Conservation (phyloP, 2,113 vertebrate species). For the Geococcyx californianus region DNA sequence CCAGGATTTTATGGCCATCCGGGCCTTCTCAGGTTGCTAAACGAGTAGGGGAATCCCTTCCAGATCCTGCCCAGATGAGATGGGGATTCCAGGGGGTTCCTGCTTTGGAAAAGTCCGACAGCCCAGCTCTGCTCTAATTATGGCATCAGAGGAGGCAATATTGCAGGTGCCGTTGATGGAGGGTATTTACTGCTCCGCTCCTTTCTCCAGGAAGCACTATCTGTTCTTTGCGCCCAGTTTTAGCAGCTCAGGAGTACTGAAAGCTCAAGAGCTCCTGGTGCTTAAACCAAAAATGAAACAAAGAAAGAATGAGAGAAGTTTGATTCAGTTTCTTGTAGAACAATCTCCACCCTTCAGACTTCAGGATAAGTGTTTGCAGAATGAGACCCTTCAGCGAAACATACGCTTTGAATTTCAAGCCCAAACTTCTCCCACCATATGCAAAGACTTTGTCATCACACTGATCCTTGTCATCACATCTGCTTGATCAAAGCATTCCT, state of each 20-base stretch:
- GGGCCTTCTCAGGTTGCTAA: slow-evolving; percentile 43
- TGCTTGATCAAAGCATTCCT: slow-evolving; percentile 50
- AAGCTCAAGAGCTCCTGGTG: neutral
- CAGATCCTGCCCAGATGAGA: slow-evolving; percentile 5
- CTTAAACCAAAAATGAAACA: slow-evolving; percentile 5
- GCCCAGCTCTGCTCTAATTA: neutral
- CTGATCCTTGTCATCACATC: slow-evolving; percentile 51
- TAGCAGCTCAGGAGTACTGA: neutral
- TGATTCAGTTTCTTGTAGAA: neutral
- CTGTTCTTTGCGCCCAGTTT: neutral
- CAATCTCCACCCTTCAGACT: neutral
- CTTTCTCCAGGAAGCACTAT: neutral
- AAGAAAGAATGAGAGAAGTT: neutral
- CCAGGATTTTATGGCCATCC: slow-evolving; percentile 1
- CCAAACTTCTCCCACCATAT: slow-evolving; percentile 43
- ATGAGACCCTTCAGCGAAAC: slow-evolving; percentile 7
- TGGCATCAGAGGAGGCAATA: neutral
- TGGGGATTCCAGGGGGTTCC: slow-evolving; percentile 25
- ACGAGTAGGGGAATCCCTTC: slow-evolving; percentile 54
- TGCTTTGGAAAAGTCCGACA: neutral
- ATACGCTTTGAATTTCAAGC: slow-evolving; percentile 41
- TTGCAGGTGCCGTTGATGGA: neutral
- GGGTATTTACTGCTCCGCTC: neutral
- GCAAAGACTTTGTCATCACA: slow-evolving; percentile 35
- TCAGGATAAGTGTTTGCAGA: neutral